phyloP scores from a whole-genome alignment of 2,113 vertebrate genomes.

The Callospermophilus lateralis region DNA sequence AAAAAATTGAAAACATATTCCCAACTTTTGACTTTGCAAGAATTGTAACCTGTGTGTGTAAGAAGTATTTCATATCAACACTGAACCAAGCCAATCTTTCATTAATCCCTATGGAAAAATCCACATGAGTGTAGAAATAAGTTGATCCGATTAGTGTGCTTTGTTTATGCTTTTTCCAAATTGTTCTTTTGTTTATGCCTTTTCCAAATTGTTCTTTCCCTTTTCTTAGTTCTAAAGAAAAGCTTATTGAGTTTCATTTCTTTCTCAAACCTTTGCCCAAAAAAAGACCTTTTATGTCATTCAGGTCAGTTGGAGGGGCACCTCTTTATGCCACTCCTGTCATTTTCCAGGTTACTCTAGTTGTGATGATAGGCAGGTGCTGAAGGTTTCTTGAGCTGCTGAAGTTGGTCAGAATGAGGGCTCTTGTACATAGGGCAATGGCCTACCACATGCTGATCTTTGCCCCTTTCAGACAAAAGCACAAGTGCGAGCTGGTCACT shows the following conservation, averaged over 20 bases:
- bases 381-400: background rate
- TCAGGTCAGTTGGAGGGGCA: background rate
- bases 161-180: background rate
- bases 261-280: background rate
- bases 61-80: background rate
- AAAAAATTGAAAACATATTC: background rate
- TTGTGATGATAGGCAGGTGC: background rate
- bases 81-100: background rate
- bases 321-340: background rate
- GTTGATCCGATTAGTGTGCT: background rate
- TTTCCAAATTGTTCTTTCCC: background rate
- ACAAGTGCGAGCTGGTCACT: background rate
- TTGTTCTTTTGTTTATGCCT: background rate
- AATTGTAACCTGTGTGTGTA: background rate
- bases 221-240: constrained; percentile 8
- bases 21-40: background rate
- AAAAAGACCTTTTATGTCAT: background rate
- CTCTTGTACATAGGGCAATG: background rate
- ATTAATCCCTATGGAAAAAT: background rate
- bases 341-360: background rate
- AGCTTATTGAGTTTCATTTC: background rate
- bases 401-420: background rate
- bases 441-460: background rate
- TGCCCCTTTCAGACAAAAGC: background rate
- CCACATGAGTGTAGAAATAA: background rate